Base-by-base conservation (phyloP, 2,797 vertebrate species). In the Knipowitschia caucasica region DNA sequence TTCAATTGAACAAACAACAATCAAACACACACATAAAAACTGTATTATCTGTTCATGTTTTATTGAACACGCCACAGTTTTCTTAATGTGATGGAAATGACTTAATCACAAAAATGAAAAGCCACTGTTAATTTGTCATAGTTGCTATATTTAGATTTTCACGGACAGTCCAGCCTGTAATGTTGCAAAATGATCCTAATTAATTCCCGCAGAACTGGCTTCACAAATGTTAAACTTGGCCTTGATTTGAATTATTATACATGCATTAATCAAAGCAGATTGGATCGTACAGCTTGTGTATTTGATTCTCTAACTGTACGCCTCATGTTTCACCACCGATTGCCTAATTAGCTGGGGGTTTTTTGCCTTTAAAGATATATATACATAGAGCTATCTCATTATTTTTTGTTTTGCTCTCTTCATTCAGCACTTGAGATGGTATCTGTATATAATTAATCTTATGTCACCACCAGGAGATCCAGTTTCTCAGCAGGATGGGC, bases 381-480 rank as follows among this genome's bases (percentile, higher is more conserved):
- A 36, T 18, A 38, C 9, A 20, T 17, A 38, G 8, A 18, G 7
- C 17, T 83, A 86, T 80, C 60, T 59, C 77, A 31, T 21, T 29
- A 49, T 52, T 68, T 30, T 45, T 49, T 42, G 17, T 50, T 43
- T 46, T 46, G 25, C 50, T 40, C 50, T 38, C 47, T 64, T 50
- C 64, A 53, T 73, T 27, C 26, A 59, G 30, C 58, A 44, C 51
- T 30, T 58, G n/a, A 29, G 71, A 58, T 69, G 60, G 29, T 59
- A 36, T 85, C 85, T 86, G 79, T 38, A 52, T 90, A 92, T 93
- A 93, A 93, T 94, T 93, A 93, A 93, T 94, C 88, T 90, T 86
- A 84, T 92, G 89, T 83, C 91, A 91, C 86, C 81, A 87, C 86
- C 81, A 87, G 89, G 88, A 94, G 91, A 91, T 94, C 87, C 90